Evolutionary conservation across 2,888 invertebrate species (phyloP), one percentile per base, ranked within the genome.

Genomic region (Meiosimyza decipiens): DNA sequence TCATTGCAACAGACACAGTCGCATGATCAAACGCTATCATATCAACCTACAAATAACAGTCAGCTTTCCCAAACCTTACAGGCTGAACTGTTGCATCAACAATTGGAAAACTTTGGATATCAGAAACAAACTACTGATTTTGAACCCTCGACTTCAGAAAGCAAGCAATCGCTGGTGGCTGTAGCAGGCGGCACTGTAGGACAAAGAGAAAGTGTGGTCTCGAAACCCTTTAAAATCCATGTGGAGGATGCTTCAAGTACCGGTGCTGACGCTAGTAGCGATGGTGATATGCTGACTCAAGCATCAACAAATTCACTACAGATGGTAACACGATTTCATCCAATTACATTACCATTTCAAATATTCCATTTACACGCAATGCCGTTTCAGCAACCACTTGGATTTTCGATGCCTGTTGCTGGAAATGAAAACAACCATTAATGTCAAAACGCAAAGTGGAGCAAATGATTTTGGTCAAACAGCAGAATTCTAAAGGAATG

Each of bases 331-430:
- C 79, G 76, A 0, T 59, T 80, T 22, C 80, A 79, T 5, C 81
- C 83, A 1, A 71, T 83, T 50, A 70, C 83, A 7, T 65, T 83
- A 52, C 85, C 86, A 50, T 74, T 85, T 70, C 84, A 85, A 4
- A 80, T 85, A 49, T 77, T 84, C 57, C 82, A 83, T 47, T 52
- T 86, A 28, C 82, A 83, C 57, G 82, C 84, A 16, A 80, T 83
- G 79, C 80, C 82, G n/a, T 85, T 85, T 57, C 82, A 83, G 74
- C 81, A 78, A 69, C 77, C 82, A 4, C 70, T 81, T 5, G 78
- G 77, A 7, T 74, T 82, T 18, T 77, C 81, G 6, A 51, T 74
- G 63, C 72, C 77, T 6, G 11, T 67, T 11, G 50, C 68, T 52
- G 62, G 13, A 9, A 73, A 70, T 54, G 22, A 55, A 18, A 40